These are phyloP conservation scores for Ginglymostoma cirratum DNA, from an alignment of 2,113 vertebrate species.

Conservation along the genomic window DNA sequence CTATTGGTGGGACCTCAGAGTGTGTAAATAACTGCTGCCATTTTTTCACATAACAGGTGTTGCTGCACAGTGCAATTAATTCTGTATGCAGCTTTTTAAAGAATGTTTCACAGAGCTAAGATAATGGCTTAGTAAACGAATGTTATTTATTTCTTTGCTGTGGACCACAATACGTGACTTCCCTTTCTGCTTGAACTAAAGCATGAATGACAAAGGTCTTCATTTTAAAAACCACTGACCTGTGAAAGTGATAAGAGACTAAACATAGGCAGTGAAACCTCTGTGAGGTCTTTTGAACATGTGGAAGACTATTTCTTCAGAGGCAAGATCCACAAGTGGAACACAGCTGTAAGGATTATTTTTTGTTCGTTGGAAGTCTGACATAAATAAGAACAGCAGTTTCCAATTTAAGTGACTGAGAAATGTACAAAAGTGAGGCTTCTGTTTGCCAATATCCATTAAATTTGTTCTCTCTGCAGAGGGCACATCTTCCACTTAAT, in stretches of 20 bases:
- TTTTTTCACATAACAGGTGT: neutral
- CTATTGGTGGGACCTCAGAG: neutral
- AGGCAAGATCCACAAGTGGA: neutral
- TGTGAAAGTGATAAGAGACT: slow-evolving; percentile 3
- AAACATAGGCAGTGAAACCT: neutral
- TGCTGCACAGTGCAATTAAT: neutral
- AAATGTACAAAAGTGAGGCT: neutral
- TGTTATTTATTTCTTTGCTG: neutral
- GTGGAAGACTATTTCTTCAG: neutral
- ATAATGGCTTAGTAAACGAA: neutral
- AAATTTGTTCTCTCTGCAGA: neutral
- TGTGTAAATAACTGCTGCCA: neutral
- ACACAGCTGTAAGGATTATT: neutral
- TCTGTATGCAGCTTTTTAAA: neutral
- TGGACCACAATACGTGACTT: neutral
- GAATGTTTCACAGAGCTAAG: neutral
- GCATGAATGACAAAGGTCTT: neutral
- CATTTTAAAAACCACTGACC: neutral
- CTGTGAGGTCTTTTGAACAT: neutral
- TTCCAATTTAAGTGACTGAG: neutral
- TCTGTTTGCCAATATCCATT: neutral
- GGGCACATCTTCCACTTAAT: neutral
- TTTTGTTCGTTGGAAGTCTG: neutral
- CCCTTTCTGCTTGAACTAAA: neutral
- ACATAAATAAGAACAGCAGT: neutral